Conservation (phyloP, 1,140 invertebrate species). For the Pemphigus obesinymphae region DNA sequence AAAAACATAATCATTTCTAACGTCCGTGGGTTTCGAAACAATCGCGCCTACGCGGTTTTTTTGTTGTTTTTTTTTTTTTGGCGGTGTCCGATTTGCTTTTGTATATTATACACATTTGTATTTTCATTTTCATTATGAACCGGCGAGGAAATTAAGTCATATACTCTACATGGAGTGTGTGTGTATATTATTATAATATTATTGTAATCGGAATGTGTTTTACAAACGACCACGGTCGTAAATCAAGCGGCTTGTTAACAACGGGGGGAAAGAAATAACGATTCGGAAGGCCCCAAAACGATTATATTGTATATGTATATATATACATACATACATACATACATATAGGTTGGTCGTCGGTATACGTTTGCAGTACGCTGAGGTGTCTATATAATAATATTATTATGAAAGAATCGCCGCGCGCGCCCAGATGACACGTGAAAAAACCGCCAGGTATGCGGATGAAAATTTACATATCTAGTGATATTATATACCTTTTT, state of each 20-base stretch:
- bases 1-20: not conserved
- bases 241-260: slow-evolving; percentile 33
- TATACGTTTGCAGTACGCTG: no score
- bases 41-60: not conserved
- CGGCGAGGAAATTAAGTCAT: not conserved
- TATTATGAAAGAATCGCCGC: not conserved
- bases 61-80: not conserved
- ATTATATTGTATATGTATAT: not conserved
- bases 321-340: no score
- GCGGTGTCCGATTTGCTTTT: not conserved
- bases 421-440: not conserved
- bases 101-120: not conserved
- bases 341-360: no score
- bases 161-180: not conserved
- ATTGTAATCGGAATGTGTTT: slow-evolving; percentile 21
- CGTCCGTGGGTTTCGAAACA: not conserved
- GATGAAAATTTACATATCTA: no score
- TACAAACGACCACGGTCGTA: slow-evolving; percentile 7
- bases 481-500: no score
- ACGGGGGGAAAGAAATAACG: slow-evolving; percentile 26
- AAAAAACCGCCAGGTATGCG: not conserved
- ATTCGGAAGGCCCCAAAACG: slow-evolving; percentile 17
- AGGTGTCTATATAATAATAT: no score
- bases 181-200: not conserved
- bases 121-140: not conserved